These are phyloP conservation scores for Apeira syringaria DNA, from an alignment of 2,888 invertebrate species.

Conservation along the genomic window DNA sequence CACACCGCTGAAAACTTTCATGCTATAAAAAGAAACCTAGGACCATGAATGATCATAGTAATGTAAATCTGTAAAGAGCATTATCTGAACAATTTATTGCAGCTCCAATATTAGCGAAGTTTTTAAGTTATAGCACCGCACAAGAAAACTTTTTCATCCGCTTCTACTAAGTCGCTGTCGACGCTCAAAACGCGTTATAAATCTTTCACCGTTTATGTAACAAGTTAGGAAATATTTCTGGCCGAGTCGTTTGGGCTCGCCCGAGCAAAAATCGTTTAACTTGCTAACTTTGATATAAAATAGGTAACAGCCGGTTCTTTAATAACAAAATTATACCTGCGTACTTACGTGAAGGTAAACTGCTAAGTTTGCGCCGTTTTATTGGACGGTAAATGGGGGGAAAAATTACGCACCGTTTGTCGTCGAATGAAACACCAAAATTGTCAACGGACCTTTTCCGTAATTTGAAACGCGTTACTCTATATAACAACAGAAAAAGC, in stretches of 20 bases:
- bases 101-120: slow-evolving; percentile 61
- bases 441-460: slow-evolving; percentile 6
- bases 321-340: slow-evolving; percentile 35
- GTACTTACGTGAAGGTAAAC: slow-evolving; percentile 29
- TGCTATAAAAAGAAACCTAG: no score
- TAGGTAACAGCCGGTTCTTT: slow-evolving; percentile 34
- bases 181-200: slow-evolving; percentile 58
- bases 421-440: slow-evolving; percentile 26
- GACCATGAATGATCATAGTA: no score
- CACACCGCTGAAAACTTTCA: no score
- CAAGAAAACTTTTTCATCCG: slow-evolving; percentile 45
- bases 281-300: slow-evolving; percentile 44
- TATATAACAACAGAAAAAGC: no score
- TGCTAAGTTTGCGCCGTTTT: slow-evolving; percentile 32
- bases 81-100: slow-evolving; percentile 59
- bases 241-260: slow-evolving; percentile 33
- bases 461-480: slow-evolving; percentile 1
- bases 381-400: slow-evolving; percentile 28
- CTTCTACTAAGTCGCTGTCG: slow-evolving; percentile 50
- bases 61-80: slow-evolving; percentile 33
- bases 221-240: slow-evolving; percentile 46
- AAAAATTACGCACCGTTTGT: slow-evolving; percentile 29
- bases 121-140: slow-evolving; percentile 51
- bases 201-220: slow-evolving; percentile 55
- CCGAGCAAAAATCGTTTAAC: slow-evolving; percentile 43